A percentile compares a stretch with the other conserved stretches of the same genome.
These are phyloP conservation scores for Scomberomorus guttatus DNA, from an alignment of 2,797 vertebrate genomes.

Conservation along the genomic window DNA sequence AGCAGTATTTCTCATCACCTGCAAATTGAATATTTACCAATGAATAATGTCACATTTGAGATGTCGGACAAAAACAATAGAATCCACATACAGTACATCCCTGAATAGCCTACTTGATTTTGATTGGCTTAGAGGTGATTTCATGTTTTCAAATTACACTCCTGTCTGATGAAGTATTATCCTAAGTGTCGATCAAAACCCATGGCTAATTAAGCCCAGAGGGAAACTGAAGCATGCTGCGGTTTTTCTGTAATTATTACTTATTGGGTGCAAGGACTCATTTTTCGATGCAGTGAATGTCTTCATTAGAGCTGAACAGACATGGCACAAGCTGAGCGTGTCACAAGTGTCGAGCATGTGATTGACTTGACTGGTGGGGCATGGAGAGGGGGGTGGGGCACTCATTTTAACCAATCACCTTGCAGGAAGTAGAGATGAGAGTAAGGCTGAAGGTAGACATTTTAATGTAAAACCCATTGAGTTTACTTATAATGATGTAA, in stretches of 20 bases:
- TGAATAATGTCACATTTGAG: neutral
- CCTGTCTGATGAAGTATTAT: slow-evolving; percentile 52
- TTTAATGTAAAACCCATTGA: too few relatives aligned
- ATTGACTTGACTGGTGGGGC: slow-evolving; percentile 7
- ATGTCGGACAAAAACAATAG: slow-evolving; percentile 1
- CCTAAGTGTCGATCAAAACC: slow-evolving; percentile 33
- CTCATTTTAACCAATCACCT: neutral
- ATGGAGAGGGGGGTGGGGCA: neutral
- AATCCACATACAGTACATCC: neutral
- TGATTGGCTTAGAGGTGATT: slow-evolving; percentile 34
- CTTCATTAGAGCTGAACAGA: slow-evolving; percentile 4
- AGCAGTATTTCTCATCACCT: neutral
- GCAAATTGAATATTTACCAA: slow-evolving; percentile 23
- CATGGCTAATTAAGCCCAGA: slow-evolving; percentile 39
- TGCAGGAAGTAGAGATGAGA: neutral
- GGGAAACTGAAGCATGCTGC: slow-evolving; percentile 20
- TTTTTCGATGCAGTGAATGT: slow-evolving; percentile 11
- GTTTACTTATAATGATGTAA: too few relatives aligned
- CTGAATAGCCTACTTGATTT: slow-evolving; percentile 4
- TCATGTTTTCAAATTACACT: slow-evolving; percentile 29
- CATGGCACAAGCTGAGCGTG: neutral
- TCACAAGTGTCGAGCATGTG: neutral
- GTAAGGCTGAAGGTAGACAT: neutral
- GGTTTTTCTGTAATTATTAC: slow-evolving; percentile 50
- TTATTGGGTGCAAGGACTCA: slow-evolving; percentile 20